Percentiles rank a stretch among this genome's conserved stretches.
Conservation (phyloP, 2,888 invertebrate genomes). For the Pyrgus malvae region DNA sequence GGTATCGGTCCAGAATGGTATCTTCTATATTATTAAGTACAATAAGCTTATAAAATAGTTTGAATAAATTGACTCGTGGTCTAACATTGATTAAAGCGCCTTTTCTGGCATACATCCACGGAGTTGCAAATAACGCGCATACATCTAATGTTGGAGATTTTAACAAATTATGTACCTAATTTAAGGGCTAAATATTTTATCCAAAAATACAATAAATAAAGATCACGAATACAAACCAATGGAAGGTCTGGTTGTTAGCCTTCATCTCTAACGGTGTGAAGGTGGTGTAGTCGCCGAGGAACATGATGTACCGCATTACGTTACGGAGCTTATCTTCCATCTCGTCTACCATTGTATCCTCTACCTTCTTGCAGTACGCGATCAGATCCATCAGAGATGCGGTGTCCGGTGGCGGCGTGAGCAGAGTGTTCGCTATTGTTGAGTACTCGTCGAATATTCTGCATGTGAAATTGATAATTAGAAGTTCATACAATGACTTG, state of each 20-base stretch:
- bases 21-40: too few species aligned
- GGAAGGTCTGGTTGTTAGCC: conserved; percentile 92
- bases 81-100: too few species aligned
- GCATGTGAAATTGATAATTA: too few species aligned
- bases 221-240: conserved; percentile 89
- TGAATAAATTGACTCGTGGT: too few species aligned
- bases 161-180: too few species aligned
- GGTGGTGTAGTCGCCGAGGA: conserved; percentile 90
- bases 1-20: too few species aligned
- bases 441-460: conserved; percentile 94
- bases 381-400: conserved; percentile 92
- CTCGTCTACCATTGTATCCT: conserved; percentile 85
- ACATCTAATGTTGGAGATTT: too few species aligned
- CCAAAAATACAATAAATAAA: too few species aligned
- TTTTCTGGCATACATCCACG: too few species aligned
- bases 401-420: conserved; percentile 91
- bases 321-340: conserved; percentile 89
- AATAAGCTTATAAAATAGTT: too few species aligned
- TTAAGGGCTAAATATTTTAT: too few species aligned
- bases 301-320: conserved; percentile 87
- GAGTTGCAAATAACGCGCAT: too few species aligned
- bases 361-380: conserved; percentile 87
- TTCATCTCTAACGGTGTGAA: conserved; percentile 93
- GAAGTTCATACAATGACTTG: neutral
- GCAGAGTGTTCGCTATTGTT: conserved; percentile 87